Conservation (phyloP, 1,140 invertebrate species). For the Elysia chlorotica region DNA sequence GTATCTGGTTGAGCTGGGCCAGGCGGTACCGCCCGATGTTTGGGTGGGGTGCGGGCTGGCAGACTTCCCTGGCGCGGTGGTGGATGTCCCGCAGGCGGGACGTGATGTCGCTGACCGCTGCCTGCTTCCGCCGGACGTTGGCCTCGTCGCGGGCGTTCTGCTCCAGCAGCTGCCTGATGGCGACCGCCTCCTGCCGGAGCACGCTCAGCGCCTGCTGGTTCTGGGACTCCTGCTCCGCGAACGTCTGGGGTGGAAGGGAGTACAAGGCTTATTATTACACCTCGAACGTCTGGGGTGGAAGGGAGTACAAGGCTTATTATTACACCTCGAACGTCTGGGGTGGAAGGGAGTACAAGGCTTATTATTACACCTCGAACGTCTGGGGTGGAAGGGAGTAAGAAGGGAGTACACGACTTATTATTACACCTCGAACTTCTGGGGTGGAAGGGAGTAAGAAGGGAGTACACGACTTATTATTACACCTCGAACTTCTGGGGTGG, state of each 20-base stretch:
- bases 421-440: too few species aligned
- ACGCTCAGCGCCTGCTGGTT: conserved; percentile 30
- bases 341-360: too few species aligned
- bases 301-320: too few species aligned
- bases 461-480: too few species aligned
- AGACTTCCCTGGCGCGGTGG: conserved; percentile 24
- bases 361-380: too few species aligned
- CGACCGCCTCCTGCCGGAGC: conserved; percentile 31
- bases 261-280: too few species aligned
- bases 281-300: too few species aligned
- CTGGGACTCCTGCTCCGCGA: conserved; percentile 22
- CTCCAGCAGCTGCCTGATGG: conserved; percentile 33
- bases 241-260: conserved; percentile 10
- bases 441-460: too few species aligned
- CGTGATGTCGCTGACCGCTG: conserved; percentile 26
- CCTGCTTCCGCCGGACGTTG: conserved; percentile 29
- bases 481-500: too few species aligned
- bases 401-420: too few species aligned
- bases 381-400: too few species aligned
- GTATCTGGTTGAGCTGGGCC: conserved; percentile 32
- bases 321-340: too few species aligned
- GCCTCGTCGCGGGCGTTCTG: conserved; percentile 33
- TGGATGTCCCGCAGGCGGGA: conserved; percentile 27
- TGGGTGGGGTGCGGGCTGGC: conserved; percentile 26
- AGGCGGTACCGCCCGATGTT: conserved; percentile 28